Conservation (phyloP, 2,113 vertebrate genomes). For the Saguinus midas region DNA sequence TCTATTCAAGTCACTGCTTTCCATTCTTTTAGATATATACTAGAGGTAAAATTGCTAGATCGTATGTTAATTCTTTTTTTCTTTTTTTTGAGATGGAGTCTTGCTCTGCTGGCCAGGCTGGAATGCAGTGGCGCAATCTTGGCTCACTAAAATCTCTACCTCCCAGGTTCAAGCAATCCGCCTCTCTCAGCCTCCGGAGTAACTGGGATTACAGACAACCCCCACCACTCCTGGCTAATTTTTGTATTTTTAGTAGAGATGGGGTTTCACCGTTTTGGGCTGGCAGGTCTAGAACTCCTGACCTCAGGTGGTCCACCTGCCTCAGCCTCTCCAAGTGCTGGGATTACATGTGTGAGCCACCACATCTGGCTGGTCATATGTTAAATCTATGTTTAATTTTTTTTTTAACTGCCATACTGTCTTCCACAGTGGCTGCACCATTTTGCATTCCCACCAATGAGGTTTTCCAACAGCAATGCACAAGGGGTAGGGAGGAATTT, state of each 20-base stretch:
- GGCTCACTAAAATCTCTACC: no score
- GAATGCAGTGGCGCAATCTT: no score
- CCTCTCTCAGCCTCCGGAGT: no score
- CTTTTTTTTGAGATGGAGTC: not conserved
- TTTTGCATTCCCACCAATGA: not conserved
- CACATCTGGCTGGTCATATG: not conserved
- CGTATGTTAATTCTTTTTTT: not conserved
- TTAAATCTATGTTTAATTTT: not conserved
- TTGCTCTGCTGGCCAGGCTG: no score
- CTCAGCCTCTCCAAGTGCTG: no score
- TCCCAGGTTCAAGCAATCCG: no score
- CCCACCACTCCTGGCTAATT: rapidly evolving
- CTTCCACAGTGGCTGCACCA: not conserved
- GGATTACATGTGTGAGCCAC: no score
- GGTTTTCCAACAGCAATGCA: not conserved
- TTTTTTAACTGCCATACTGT: not conserved
- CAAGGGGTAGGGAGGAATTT: not conserved
- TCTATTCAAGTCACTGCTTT: not conserved
- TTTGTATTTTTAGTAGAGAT: no score
- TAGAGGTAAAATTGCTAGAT: not conserved
- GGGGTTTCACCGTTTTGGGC: no score
- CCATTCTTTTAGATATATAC: not conserved
- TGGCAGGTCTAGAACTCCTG: no score
- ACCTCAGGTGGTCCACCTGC: no score
- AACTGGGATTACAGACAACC: no score